Conservation (phyloP, 2,113 vertebrate species). For the Oncorhynchus masou region DNA sequence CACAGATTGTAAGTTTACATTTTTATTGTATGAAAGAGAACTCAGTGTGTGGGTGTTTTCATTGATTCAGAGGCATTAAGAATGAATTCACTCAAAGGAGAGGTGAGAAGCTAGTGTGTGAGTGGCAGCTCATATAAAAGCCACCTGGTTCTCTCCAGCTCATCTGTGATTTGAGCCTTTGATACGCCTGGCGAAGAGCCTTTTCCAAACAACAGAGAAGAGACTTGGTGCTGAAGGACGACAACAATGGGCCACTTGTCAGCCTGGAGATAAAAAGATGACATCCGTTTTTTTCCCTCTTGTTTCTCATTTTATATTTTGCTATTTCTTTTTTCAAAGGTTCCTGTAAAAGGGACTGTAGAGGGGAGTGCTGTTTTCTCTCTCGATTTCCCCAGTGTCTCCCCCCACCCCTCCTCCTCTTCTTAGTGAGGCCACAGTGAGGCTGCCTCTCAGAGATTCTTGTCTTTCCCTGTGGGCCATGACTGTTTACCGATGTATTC, state of each 20-base stretch:
- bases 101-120: conserved; percentile 62
- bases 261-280: conserved; percentile 74
- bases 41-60: no score
- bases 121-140: conserved; percentile 63
- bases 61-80: conserved; percentile 50
- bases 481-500: conserved; percentile 14
- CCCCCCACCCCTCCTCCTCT: not conserved
- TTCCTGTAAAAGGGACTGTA: conserved; percentile 57
- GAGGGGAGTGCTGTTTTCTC: conserved; percentile 53
- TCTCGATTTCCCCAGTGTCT: conserved; percentile 29
- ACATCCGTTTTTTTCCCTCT: conserved; percentile 46
- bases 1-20: conserved; percentile 22
- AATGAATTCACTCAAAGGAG: conserved; percentile 11
- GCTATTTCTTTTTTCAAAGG: conserved; percentile 54
- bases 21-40: conserved; percentile 23
- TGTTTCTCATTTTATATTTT: conserved; percentile 10
- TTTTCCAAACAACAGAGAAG: conserved; percentile 68
- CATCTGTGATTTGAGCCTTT: conserved; percentile 70
- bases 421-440: not conserved
- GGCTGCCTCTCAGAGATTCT: conserved; percentile 45
- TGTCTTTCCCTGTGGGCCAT: conserved; percentile 48
- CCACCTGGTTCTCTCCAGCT: conserved; percentile 67
- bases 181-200: conserved; percentile 65
- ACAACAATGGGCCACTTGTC: conserved; percentile 74
- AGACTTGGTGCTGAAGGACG: conserved; percentile 57